These are phyloP conservation scores for Coturnix japonica DNA, from an alignment of 2,113 vertebrate species.

Conservation along the genomic window DNA sequence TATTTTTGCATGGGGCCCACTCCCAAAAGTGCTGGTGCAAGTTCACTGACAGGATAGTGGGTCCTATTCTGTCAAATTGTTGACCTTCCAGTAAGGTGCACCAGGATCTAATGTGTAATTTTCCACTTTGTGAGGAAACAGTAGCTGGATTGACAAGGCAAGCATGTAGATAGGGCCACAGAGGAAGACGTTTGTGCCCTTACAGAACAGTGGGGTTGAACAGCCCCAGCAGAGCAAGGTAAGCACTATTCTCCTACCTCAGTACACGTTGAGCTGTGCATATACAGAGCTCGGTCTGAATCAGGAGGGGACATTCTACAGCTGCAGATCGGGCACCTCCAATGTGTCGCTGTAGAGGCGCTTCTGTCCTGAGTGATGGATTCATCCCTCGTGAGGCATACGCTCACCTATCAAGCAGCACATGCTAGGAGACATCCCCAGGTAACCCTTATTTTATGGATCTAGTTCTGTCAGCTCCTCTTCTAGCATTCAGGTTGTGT, in stretches of 20 bases:
- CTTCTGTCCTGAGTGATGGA: background rate
- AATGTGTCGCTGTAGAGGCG: fast-evolving
- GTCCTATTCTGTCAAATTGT: background rate
- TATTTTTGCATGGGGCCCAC: background rate
- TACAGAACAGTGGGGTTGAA: background rate
- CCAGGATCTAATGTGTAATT: background rate
- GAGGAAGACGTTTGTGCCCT: background rate
- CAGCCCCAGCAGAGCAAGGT: background rate
- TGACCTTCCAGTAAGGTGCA: background rate
- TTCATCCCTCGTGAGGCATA: fast-evolving
- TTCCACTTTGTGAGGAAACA: background rate
- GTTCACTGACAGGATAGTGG: background rate
- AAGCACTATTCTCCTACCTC: background rate
- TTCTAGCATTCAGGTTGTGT: background rate
- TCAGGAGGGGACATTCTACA: fast-evolving
- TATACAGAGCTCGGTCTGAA: background rate
- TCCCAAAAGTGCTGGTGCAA: background rate
- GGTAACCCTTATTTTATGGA: background rate
- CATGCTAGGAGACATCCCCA: background rate
- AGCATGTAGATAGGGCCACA: background rate
- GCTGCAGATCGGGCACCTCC: background rate
- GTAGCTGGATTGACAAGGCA: background rate
- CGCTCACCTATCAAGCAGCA: background rate
- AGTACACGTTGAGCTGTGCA: background rate
- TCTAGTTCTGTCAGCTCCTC: background rate